Base-by-base conservation (phyloP, 2,888 invertebrate species). In the Athrips mouffetella region DNA sequence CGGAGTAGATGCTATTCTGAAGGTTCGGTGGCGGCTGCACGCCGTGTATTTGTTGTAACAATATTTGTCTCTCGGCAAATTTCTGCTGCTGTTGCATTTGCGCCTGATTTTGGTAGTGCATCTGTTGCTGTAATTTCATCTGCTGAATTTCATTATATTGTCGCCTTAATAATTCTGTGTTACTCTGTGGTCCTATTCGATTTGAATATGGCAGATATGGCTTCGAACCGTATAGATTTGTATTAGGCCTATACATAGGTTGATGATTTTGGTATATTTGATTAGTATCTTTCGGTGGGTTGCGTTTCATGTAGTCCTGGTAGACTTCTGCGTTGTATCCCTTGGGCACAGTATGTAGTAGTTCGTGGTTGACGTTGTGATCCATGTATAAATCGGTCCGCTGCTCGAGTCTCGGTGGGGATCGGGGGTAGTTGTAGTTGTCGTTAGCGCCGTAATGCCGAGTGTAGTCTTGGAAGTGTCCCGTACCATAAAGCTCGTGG, bases 121-220 rank as follows among this genome's bases (percentile, higher is more conserved):
- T 72, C 67, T 91, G 91, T 30, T 90, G 91, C 59, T 91, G 91
- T 57, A 91, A 69, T 70, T 91, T 91, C 80, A 91, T 91, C 69
- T 91, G 91, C 62, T 91, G 91, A 57, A 91, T 78, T 70, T 91
- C 91, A 60, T 90, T 91, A 55, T 91, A 91, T 63, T 91, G 91
- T 56, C 89, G 83, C 58, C 91, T 82, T 59, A 91, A 70, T 56
- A 91, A 58, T 56, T 91, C 91, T 37, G 91, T 91, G 57, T 91
- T 91, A 66, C 91, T 91, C 51, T 87, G 85, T 18, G 86, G 77
- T 58, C 88, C 87, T 76, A 85, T 86, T 62, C 89, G 80, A 76
- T 74, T 89, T 4, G 88, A 85, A 66, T 85, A 89, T 45, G 89
- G 89, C 54, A 88, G 74, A 67, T 89, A 89, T 56, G 87, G 87